Evolutionary conservation across 1,140 invertebrate genomes (phyloP), one percentile per base, ranked within the genome.

Genomic region (Stegodyphus dumicola): DNA sequence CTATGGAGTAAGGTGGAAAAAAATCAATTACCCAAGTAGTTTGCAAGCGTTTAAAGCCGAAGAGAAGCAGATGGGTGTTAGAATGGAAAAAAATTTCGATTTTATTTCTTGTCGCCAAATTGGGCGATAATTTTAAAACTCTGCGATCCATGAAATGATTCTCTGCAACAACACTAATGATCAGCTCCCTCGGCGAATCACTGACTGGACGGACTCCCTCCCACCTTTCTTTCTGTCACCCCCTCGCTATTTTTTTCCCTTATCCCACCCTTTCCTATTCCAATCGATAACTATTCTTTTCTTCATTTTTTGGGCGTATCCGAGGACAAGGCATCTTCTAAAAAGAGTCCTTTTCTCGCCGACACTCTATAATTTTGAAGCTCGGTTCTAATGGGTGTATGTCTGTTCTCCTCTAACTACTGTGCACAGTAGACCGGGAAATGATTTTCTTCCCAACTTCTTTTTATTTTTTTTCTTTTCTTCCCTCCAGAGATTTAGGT

Each of bases 351-450:
- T 78, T 78, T 69, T 69, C 64, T 48, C 60, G 60, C 49, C 51
- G 64, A 78, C 77, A 69, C 66, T 52, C 77, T 54, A 33, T 78
- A 78, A 78, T 78, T 78, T 78, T 49, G 53, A 49, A 65, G 77
- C 66, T 65, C 49, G 33, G 66, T n/a, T 33, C 51, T 71, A n/a
- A 10, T 49, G 33, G 11, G 6, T 49, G 69, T 13, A 6, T 71
- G n/a, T n/a, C n/a, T 49, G 69, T 49, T 48, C 49, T 48, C n/a
- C 33, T 6, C 69, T n/a, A 56, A 64, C 15, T 33, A 4, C 66
- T 49, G n/a, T 78, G 77, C 65, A 78, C 77, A 78, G 11, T 48
- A 54, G 77, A 78, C 65, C 77, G 77, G 48, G 77, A 78, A 78
- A 78, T 78, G 65, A 78, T 56, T 78, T 78, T 65, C 69, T 71